phyloP scores from a whole-genome alignment of 2,113 vertebrate genomes.

The Apodemus sylvaticus region DNA sequence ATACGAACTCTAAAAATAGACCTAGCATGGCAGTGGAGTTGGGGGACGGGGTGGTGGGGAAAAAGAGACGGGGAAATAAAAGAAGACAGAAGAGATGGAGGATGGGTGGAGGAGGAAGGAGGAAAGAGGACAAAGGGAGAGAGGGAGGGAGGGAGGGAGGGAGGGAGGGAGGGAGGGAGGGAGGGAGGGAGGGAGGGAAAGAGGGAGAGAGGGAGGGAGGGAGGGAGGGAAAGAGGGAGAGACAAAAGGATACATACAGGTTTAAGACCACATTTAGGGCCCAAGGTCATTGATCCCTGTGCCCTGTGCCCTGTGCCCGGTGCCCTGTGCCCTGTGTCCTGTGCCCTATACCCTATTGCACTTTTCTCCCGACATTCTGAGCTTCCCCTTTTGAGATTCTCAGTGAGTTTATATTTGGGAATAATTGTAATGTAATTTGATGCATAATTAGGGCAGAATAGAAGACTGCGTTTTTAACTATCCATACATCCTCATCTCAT shows the following conservation, averaged over 20 bases:
- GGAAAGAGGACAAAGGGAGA: too few relatives aligned
- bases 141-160: too few relatives aligned
- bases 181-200: too few relatives aligned
- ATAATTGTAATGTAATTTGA: constrained; percentile 87
- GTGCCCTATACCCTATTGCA: constrained; percentile 25
- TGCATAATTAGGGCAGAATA: constrained; percentile 86
- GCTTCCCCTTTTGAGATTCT: constrained; percentile 76
- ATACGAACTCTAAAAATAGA: neutral
- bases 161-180: fast-evolving
- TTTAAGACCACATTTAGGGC: neutral
- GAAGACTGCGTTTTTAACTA: constrained; percentile 85
- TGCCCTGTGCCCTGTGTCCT: neutral
- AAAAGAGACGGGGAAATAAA: neutral
- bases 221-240: too few relatives aligned
- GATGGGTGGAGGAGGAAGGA: fast-evolving
- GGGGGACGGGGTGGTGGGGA: neutral
- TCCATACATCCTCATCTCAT: constrained; percentile 87
- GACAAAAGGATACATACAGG: neutral
- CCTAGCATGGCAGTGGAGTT: neutral
- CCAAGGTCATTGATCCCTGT: neutral
- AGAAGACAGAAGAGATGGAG: too few relatives aligned
- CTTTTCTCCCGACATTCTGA: constrained; percentile 56
- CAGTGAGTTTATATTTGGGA: constrained; percentile 84
- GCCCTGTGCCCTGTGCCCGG: neutral
- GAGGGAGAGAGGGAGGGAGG: too few relatives aligned